A percentile compares a stretch with the other conserved stretches of the same genome.
These are phyloP conservation scores for Rhodophaea formosa DNA, from an alignment of 2,888 invertebrate species.

Conservation along the genomic window DNA sequence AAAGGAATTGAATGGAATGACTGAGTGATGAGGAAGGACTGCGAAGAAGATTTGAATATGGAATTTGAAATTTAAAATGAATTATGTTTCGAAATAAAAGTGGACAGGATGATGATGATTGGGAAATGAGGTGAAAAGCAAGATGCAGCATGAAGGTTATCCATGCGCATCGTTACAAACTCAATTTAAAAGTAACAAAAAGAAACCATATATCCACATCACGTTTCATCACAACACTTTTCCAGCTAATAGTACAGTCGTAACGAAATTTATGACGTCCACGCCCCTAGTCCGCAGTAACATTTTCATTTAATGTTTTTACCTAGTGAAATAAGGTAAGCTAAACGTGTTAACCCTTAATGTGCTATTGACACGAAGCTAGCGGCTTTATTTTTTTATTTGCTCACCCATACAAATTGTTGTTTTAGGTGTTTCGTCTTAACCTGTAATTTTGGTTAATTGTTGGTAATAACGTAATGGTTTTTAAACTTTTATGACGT, in stretches of 20 bases:
- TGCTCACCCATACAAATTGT: slow-evolving; percentile 15
- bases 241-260: slow-evolving; percentile 23
- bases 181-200: background rate
- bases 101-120: no score
- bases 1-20: no score
- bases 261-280: slow-evolving; percentile 48
- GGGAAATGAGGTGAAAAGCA: no score
- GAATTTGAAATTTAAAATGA: no score
- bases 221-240: slow-evolving; percentile 1
- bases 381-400: slow-evolving; percentile 22
- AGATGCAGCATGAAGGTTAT: no score
- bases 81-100: no score
- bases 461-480: background rate
- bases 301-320: slow-evolving; percentile 67
- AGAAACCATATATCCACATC: no score
- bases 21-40: no score
- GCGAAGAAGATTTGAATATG: no score
- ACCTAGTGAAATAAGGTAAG: slow-evolving; percentile 54
- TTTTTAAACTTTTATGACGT: no score
- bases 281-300: slow-evolving; percentile 52
- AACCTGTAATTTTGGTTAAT: slow-evolving; percentile 3
- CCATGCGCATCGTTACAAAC: background rate
- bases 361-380: slow-evolving; percentile 64
- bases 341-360: slow-evolving; percentile 62
- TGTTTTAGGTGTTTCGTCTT: slow-evolving; percentile 12